These are phyloP conservation scores for Gobionotothen gibberifrons DNA, from an alignment of 2,797 vertebrate genomes.

Conservation along the genomic window DNA sequence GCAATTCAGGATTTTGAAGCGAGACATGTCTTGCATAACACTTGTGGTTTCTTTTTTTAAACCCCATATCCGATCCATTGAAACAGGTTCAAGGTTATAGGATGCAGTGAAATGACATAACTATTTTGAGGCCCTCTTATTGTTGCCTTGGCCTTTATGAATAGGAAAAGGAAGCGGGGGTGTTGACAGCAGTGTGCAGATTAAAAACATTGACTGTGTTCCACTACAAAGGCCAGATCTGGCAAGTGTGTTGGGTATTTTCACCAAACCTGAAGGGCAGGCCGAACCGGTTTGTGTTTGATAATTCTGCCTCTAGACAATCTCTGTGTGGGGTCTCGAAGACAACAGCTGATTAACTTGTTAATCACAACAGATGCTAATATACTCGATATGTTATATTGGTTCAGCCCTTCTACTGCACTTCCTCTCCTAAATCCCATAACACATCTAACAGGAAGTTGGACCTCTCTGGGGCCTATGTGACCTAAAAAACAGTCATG, in stretches of 20 bases:
- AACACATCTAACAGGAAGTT: background rate
- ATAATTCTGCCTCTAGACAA: background rate
- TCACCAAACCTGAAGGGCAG: background rate
- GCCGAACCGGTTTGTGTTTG: background rate
- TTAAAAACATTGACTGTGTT: slow-evolving; percentile 30
- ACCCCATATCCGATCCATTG: background rate
- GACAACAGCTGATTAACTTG: background rate
- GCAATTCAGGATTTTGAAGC: no score
- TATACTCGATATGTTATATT: background rate
- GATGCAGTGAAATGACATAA: slow-evolving; percentile 13
- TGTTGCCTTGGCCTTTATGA: slow-evolving; percentile 35
- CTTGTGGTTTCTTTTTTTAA: slow-evolving; percentile 1
- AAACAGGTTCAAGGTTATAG: slow-evolving; percentile 11
- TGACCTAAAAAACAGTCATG: background rate
- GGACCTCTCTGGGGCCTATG: background rate
- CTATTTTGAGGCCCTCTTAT: slow-evolving; percentile 28
- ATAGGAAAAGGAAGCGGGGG: slow-evolving; percentile 60
- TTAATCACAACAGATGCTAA: background rate
- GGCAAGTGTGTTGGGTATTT: background rate
- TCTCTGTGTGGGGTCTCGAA: background rate
- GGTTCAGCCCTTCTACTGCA: background rate
- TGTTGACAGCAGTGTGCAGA: slow-evolving; percentile 24
- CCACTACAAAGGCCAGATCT: background rate
- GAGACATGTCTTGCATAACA: background rate
- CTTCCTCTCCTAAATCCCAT: background rate